Evolutionary conservation across 2,113 vertebrate genomes (phyloP).

Genomic region (Motacilla tschutschensis): DNA sequence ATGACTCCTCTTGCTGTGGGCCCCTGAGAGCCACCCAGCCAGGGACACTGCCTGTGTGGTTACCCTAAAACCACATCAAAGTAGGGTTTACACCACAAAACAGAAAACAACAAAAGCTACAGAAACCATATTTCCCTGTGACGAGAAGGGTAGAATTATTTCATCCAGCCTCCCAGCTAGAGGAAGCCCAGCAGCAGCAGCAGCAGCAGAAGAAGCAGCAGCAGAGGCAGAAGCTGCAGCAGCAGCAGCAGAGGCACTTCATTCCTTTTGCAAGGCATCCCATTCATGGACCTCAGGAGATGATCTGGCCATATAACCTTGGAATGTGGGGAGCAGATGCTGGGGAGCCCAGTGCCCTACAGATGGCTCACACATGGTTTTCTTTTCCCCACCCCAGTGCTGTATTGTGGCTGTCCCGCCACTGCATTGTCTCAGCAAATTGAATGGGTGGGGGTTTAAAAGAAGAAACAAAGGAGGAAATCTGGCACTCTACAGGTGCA

Average conservation of each 20-base stretch:
- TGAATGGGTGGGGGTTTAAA: not conserved
- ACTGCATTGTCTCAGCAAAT: not conserved
- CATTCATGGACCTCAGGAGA: not conserved
- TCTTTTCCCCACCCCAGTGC: not conserved
- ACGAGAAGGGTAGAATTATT: not conserved
- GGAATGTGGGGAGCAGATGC: conserved; percentile 31
- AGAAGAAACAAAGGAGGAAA: conserved; percentile 21
- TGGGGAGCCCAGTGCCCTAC: not conserved
- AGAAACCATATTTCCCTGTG: not conserved
- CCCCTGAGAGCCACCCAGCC: not conserved
- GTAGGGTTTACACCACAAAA: not conserved
- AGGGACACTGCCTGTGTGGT: not conserved
- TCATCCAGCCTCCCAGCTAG: not conserved
- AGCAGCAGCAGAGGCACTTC: not conserved
- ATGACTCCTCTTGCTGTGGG: not conserved
- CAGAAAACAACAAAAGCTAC: not conserved
- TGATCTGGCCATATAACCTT: not conserved
- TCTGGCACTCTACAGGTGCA: conserved; percentile 29
- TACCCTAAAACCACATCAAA: conserved; percentile 9
- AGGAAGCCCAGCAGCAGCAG: not conserved
- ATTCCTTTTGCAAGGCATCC: not conserved
- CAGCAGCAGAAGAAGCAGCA: not conserved
- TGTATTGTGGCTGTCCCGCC: not conserved
- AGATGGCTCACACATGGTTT: conserved; percentile 24
- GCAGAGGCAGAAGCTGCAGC: not conserved